These are phyloP conservation scores for Spialia ferax DNA, from an alignment of 2,888 invertebrate species.

Conservation along the genomic window DNA sequence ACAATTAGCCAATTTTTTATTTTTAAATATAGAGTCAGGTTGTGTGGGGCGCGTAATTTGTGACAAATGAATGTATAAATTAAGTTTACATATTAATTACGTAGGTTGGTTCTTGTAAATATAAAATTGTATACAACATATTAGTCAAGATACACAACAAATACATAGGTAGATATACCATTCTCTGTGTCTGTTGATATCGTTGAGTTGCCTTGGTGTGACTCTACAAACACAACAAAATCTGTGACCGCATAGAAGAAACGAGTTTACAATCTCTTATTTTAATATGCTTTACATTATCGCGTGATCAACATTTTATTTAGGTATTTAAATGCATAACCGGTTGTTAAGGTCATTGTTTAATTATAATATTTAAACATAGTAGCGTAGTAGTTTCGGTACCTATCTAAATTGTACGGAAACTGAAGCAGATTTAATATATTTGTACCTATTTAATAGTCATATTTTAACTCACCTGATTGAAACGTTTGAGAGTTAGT, in stretches of 20 bases:
- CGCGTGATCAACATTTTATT: not conserved
- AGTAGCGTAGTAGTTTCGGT: too few relatives aligned
- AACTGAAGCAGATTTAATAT: not conserved
- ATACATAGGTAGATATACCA: conserved; percentile 13
- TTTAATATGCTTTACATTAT: conserved; percentile 34
- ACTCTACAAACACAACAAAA: conserved; percentile 9
- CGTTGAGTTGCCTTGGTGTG: conserved; percentile 7
- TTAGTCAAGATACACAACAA: not conserved
- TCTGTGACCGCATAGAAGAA: conserved; percentile 2
- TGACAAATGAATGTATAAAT: too few relatives aligned
- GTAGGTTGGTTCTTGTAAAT: not conserved
- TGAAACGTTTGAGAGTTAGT: conserved; percentile 67
- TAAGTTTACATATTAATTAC: too few relatives aligned
- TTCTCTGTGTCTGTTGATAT: conserved; percentile 19
- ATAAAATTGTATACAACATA: not conserved
- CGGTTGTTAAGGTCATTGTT: conserved; percentile 9
- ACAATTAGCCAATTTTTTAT: too few relatives aligned
- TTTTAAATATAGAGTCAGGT: too few relatives aligned
- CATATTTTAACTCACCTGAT: conserved; percentile 60
- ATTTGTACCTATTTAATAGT: not conserved
- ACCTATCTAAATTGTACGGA: too few relatives aligned
- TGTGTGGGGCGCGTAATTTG: too few relatives aligned
- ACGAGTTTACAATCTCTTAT: conserved; percentile 40
- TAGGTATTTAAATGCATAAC: conserved; percentile 9
- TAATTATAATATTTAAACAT: not conserved